Evolutionary conservation across 2,113 vertebrate genomes (phyloP).

Genomic region (Cyanocitta stelleri): DNA sequence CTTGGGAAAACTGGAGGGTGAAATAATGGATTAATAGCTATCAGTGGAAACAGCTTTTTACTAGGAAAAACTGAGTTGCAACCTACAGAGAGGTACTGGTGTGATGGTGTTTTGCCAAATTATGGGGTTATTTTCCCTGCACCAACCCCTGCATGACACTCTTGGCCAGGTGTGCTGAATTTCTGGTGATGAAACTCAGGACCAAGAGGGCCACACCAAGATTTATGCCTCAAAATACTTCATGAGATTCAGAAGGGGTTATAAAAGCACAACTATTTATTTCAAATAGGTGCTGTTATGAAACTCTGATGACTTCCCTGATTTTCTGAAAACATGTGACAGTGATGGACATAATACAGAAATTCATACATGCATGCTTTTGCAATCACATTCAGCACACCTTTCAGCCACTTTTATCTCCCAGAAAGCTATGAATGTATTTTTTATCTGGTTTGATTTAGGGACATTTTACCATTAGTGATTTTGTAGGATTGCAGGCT

Average conservation of each 20-base stretch:
- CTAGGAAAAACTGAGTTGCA: not conserved
- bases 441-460: not conserved
- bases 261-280: not conserved
- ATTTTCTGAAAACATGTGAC: not conserved
- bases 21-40: not conserved
- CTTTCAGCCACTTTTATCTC: not conserved
- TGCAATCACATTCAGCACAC: not conserved
- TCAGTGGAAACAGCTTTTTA: not conserved
- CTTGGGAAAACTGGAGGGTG: not conserved
- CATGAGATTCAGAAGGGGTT: not conserved
- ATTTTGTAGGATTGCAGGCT: not conserved
- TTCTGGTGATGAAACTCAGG: not conserved
- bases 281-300: not conserved
- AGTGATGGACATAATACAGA: not conserved
- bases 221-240: not conserved
- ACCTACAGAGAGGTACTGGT: not conserved
- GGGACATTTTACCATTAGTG: not conserved
- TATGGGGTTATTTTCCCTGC: not conserved
- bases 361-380: rapidly evolving
- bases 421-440: not conserved
- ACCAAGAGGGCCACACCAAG: not conserved
- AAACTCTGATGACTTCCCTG: not conserved
- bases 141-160: not conserved
- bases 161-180: not conserved
- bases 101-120: not conserved